phyloP scores from a whole-genome alignment of 2,113 vertebrate genomes.

The Peromyscus maniculatus region DNA sequence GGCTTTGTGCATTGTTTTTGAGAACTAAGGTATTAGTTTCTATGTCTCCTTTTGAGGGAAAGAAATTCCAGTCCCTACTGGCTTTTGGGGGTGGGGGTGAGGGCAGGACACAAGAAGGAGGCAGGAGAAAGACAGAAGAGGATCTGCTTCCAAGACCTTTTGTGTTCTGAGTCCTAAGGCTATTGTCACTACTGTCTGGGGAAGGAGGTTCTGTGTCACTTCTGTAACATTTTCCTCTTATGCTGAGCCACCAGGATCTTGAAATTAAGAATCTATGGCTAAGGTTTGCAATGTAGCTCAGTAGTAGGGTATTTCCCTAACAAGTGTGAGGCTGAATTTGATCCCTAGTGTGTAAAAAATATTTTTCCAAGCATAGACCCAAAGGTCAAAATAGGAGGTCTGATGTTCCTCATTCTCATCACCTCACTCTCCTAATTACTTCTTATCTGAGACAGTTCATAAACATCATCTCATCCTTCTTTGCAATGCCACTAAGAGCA shows the following conservation, averaged over 20 bases:
- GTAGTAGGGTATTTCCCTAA: not conserved
- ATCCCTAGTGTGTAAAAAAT: not conserved
- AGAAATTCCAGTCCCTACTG: not conserved
- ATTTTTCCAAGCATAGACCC: not conserved
- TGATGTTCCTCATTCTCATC: not conserved
- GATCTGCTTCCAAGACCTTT: not conserved
- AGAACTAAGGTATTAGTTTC: not conserved
- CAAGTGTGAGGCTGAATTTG: not conserved
- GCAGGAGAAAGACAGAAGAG: not conserved
- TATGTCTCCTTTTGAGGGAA: not conserved
- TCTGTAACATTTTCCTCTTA: not conserved
- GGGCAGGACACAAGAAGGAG: too few species aligned
- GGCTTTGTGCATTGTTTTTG: not conserved
- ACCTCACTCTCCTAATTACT: not conserved
- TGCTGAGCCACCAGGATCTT: not conserved
- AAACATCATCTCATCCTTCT: not conserved
- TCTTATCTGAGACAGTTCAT: not conserved
- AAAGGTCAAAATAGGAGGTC: not conserved
- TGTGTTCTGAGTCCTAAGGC: not conserved
- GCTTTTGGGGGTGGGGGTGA: not conserved
- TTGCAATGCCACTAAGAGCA: not conserved
- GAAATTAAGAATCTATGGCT: not conserved
- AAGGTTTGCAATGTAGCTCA: not conserved
- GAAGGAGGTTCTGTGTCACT: not conserved
- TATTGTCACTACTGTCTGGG: not conserved